Conservation (phyloP, 2,888 invertebrate species). For the Pseudococcus jackbeardsleyi region DNA sequence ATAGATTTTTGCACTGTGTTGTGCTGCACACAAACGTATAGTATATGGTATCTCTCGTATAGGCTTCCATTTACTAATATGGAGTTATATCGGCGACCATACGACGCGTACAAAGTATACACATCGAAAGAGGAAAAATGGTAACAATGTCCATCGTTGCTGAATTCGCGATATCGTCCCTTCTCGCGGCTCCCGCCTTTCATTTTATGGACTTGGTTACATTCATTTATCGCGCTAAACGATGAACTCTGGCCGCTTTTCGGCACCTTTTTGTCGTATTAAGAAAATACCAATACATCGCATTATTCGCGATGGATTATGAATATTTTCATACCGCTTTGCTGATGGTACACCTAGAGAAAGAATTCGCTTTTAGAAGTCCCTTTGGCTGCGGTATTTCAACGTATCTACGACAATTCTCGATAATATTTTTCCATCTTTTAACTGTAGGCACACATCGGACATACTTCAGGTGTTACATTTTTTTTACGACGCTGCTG, state of each 20-base stretch:
- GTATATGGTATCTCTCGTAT: not conserved
- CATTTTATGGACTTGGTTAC: not conserved
- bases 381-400: not conserved
- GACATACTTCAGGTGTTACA: not conserved
- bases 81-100: too few relatives aligned
- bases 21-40: not conserved
- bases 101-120: not conserved
- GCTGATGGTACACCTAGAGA: too few relatives aligned
- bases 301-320: not conserved
- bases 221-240: not conserved
- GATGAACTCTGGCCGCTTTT: not conserved
- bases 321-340: not conserved
- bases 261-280: not conserved
- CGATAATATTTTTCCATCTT: too few relatives aligned
- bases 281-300: not conserved
- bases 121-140: not conserved
- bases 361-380: not conserved
- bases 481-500: not conserved
- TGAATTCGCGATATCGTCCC: not conserved
- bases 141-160: slow-evolving; percentile 58
- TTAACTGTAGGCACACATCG: too few relatives aligned
- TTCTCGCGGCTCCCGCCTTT: not conserved
- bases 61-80: not conserved
- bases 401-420: too few relatives aligned
- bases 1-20: not conserved